These are phyloP conservation scores for Eurypyga helias DNA, from an alignment of 2,113 vertebrate species.

Conservation along the genomic window DNA sequence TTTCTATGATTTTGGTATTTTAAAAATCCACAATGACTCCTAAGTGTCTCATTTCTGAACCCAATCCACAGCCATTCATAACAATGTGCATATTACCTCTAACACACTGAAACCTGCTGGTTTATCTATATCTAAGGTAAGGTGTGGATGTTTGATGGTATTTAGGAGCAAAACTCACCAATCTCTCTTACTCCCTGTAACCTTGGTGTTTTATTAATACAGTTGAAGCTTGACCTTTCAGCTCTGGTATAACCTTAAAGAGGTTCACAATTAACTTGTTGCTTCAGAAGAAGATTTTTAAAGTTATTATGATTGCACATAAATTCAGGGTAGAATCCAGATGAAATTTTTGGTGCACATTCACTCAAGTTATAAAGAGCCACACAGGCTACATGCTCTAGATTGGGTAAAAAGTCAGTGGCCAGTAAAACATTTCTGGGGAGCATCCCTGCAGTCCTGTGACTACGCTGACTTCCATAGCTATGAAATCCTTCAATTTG, in stretches of 20 bases:
- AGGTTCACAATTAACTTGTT: background rate
- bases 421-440: background rate
- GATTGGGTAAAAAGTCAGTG: background rate
- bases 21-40: accelerated
- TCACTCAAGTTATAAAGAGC: background rate
- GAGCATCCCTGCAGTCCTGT: background rate
- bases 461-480: background rate
- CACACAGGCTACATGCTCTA: background rate
- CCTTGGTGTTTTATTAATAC: background rate
- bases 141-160: background rate
- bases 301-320: background rate
- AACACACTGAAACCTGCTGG: background rate
- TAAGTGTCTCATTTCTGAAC: background rate
- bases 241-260: background rate
- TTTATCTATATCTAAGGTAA: background rate
- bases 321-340: background rate
- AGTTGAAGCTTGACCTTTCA: background rate
- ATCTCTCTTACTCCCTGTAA: background rate
- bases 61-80: background rate
- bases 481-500: background rate
- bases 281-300: background rate
- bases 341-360: background rate
- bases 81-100: background rate
- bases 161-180: background rate
- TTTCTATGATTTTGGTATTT: background rate